phyloP scores from a whole-genome alignment of 2,113 vertebrate genomes.

The Rhabdornis inornatus region DNA sequence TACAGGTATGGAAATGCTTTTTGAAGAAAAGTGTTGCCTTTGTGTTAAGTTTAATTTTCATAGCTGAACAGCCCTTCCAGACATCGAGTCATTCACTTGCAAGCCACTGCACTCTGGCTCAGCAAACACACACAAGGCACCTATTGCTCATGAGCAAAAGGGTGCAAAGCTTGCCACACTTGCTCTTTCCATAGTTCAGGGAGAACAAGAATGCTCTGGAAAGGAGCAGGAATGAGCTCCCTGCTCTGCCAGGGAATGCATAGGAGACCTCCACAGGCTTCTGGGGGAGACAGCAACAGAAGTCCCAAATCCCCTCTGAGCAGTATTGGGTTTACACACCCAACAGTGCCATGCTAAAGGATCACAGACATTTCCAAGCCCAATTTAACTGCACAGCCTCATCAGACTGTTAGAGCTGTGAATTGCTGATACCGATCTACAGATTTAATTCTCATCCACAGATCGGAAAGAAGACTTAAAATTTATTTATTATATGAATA shows the following conservation, averaged over 20 bases:
- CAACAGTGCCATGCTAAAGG: background rate
- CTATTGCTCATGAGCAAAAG: background rate
- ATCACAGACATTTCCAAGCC: background rate
- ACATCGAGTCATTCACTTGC: background rate
- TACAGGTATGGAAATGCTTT: background rate
- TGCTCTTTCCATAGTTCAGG: background rate
- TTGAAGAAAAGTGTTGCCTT: background rate
- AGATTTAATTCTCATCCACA: background rate
- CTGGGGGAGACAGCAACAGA: background rate
- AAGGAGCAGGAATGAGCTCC: background rate
- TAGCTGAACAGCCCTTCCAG: background rate
- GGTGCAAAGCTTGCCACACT: background rate
- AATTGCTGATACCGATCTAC: background rate
- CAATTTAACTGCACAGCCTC: background rate
- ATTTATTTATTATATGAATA: background rate
- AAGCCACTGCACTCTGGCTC: background rate
- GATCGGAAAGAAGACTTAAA: background rate
- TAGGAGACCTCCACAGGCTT: background rate
- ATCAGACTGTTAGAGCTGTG: background rate
- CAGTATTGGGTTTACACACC: background rate
- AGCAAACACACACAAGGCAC: background rate
- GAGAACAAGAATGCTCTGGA: background rate
- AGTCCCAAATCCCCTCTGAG: background rate
- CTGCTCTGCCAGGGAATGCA: background rate
- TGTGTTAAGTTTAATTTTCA: background rate